Conservation (phyloP, 1,140 invertebrate genomes). For the Panagrolaimus sp. region DNA sequence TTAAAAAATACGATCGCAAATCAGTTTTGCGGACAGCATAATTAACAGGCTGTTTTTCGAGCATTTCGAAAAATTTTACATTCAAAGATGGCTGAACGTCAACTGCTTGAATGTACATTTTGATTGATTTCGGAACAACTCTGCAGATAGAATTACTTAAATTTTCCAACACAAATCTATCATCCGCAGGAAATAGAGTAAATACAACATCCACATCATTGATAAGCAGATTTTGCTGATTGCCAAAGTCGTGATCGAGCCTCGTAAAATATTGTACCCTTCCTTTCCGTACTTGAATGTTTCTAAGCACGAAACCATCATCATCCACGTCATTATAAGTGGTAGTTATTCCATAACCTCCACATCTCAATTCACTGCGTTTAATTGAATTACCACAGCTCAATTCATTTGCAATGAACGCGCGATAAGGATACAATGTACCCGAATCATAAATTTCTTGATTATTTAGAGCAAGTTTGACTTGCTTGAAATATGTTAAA, state of each 20-base stretch:
- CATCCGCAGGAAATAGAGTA: not conserved
- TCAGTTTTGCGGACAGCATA: not conserved
- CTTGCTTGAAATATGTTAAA: not conserved
- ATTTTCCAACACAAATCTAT: constrained; percentile 1
- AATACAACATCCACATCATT: constrained; percentile 8
- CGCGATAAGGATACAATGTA: not conserved
- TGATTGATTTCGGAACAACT: not conserved
- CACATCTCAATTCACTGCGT: not conserved
- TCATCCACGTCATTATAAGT: not conserved
- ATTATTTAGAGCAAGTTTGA: not conserved
- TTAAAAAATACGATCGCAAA: not conserved
- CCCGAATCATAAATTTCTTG: no score
- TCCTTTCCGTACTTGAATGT: not conserved
- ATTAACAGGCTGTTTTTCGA: not conserved
- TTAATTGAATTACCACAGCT: not conserved
- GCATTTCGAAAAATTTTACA: constrained; percentile 1
- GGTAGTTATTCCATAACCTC: not conserved
- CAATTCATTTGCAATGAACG: not conserved
- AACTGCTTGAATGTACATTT: not conserved
- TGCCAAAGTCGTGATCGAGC: no score
- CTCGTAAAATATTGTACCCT: not conserved
- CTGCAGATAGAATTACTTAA: not conserved
- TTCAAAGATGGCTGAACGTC: not conserved
- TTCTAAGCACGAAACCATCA: not conserved
- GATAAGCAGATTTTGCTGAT: not conserved